Evolutionary conservation across 23 tunicate species (phyloP).

Genomic region (Botrylloides violaceus): DNA sequence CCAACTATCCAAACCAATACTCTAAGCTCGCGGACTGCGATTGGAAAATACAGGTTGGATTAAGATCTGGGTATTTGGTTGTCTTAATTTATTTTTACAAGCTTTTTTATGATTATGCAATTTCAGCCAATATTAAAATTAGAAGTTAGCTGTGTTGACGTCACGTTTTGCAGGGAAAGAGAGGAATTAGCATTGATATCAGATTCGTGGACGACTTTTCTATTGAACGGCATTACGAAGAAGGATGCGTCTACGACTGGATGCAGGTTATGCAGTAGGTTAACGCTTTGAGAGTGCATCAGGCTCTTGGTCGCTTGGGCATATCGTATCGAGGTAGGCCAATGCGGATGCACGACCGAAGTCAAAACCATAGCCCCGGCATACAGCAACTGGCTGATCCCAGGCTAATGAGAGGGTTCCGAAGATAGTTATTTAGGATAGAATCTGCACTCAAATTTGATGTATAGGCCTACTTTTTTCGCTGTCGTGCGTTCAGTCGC

Average conservation of each 20-base stretch:
- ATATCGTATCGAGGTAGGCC: too few relatives aligned
- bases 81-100: neutral
- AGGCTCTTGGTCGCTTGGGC: slow-evolving; percentile 1
- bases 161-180: slow-evolving; percentile 20
- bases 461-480: too few relatives aligned
- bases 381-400: too few relatives aligned
- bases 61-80: neutral
- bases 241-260: slow-evolving; percentile 31
- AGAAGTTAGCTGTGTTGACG: too few relatives aligned
- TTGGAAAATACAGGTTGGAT: slow-evolving; percentile 61
- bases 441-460: too few relatives aligned
- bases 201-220: neutral
- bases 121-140: neutral
- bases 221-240: slow-evolving; percentile 17
- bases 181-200: slow-evolving; percentile 19
- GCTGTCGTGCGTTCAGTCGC: too few relatives aligned
- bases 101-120: neutral
- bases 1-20: slow-evolving; percentile 50
- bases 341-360: too few relatives aligned
- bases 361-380: neutral
- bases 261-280: slow-evolving; percentile 3
- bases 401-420: too few relatives aligned
- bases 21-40: slow-evolving; percentile 75
- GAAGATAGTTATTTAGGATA: too few relatives aligned
- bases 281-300: neutral